These are phyloP conservation scores for Anhinga anhinga DNA, from an alignment of 2,113 vertebrate genomes.

Conservation along the genomic window DNA sequence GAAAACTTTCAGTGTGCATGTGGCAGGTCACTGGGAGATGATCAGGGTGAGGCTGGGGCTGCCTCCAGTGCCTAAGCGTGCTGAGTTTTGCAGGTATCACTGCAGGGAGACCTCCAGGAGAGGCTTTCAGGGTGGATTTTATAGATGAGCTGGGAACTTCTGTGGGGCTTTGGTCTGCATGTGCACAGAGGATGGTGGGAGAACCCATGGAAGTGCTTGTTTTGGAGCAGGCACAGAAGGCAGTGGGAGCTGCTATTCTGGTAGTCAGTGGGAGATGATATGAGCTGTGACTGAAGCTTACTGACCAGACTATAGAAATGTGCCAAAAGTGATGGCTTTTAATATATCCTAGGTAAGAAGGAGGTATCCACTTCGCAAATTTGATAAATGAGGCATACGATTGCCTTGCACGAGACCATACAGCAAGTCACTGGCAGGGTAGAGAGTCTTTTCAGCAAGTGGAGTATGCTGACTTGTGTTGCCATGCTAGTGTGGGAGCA, in stretches of 20 bases:
- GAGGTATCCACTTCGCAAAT: background rate
- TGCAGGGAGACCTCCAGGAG: background rate
- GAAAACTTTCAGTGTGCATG: fast-evolving
- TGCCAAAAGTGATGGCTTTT: background rate
- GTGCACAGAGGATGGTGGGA: background rate
- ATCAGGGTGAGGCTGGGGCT: background rate
- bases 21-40: background rate
- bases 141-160: background rate
- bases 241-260: background rate
- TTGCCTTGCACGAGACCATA: background rate
- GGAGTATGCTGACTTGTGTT: fast-evolving
- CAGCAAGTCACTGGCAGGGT: background rate
- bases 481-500: fast-evolving
- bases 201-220: fast-evolving
- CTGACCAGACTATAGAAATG: background rate
- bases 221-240: background rate
- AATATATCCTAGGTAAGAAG: background rate
- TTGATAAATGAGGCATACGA: too few relatives aligned
- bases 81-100: background rate
- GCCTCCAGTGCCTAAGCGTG: background rate
- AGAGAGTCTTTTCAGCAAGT: background rate
- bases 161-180: background rate
- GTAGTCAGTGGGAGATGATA: background rate
- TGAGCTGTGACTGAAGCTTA: background rate
- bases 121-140: background rate